Conservation (phyloP, 2,888 invertebrate genomes). For the Griposia aprilina region DNA sequence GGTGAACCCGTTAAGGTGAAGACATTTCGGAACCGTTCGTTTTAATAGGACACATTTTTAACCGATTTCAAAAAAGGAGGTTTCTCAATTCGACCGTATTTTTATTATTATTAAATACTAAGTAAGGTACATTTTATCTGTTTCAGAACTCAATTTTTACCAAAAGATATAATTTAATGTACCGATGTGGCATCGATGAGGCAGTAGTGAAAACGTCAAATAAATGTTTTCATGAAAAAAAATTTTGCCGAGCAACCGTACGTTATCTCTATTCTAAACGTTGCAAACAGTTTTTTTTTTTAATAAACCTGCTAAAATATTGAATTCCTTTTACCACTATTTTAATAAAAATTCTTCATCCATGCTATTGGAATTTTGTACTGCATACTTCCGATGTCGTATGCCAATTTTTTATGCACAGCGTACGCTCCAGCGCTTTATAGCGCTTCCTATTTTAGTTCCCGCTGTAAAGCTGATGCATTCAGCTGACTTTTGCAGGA, state of each 20-base stretch:
- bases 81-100: too few species aligned
- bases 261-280: neutral
- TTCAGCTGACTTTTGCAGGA: slow-evolving; percentile 36
- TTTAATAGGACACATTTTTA: neutral
- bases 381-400: slow-evolving; percentile 13
- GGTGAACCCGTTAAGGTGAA: neutral
- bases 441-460: slow-evolving; percentile 25
- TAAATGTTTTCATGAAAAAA: neutral
- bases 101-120: neutral
- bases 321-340: neutral
- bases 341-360: slow-evolving; percentile 35
- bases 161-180: too few species aligned
- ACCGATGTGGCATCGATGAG: neutral
- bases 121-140: too few species aligned
- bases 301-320: neutral
- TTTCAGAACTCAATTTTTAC: too few species aligned
- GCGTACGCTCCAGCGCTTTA: slow-evolving; percentile 2
- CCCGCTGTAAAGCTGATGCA: slow-evolving; percentile 11
- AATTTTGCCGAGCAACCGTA: neutral
- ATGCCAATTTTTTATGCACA: slow-evolving; percentile 18
- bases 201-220: neutral
- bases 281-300: neutral
- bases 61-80: too few species aligned
- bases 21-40: neutral
- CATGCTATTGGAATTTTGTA: slow-evolving; percentile 11